Evolutionary conservation across 1,140 invertebrate species (phyloP).

Genomic region (Bursaphelenchus mucronatus): DNA sequence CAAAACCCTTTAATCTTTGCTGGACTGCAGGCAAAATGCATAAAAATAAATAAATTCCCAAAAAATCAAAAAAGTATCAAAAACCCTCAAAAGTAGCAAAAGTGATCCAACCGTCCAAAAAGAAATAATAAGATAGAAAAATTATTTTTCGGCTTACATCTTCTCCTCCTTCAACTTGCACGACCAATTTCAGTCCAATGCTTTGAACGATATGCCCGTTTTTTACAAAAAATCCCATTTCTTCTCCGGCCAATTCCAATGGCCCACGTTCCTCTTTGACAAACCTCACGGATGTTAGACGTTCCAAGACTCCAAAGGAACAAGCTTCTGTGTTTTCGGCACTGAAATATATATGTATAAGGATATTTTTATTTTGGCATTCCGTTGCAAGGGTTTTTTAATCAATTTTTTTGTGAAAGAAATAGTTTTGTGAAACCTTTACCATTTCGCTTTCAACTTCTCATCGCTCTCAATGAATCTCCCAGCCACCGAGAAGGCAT

Average conservation of each 20-base stretch:
- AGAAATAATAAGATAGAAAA: background rate
- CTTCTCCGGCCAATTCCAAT: constrained; percentile 19
- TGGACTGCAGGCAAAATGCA: no score
- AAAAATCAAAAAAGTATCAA: constrained; percentile 10
- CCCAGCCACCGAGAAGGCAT: constrained; percentile 51
- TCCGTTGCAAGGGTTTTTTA: no score
- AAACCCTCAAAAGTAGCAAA: constrained; percentile 1
- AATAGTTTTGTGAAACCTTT: no score
- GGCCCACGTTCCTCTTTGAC: constrained; percentile 15
- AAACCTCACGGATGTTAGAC: constrained; percentile 22
- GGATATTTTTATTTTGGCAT: no score
- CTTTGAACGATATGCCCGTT: background rate
- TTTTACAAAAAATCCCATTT: constrained; percentile 18
- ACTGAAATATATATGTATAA: no score
- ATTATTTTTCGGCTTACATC: background rate
- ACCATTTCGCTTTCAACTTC: constrained; percentile 39
- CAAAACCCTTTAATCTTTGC: no score
- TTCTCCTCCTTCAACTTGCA: constrained; percentile 5
- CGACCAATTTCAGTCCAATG: constrained; percentile 9
- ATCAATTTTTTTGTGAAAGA: no score
- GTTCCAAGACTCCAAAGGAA: constrained; percentile 18
- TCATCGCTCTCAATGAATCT: constrained; percentile 34
- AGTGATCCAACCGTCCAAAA: constrained; percentile 4
- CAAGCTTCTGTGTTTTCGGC: background rate
- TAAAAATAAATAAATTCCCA: background rate